Conservation (phyloP, 2,888 invertebrate genomes). For the Galeopsomyia nigrocyanea region DNA sequence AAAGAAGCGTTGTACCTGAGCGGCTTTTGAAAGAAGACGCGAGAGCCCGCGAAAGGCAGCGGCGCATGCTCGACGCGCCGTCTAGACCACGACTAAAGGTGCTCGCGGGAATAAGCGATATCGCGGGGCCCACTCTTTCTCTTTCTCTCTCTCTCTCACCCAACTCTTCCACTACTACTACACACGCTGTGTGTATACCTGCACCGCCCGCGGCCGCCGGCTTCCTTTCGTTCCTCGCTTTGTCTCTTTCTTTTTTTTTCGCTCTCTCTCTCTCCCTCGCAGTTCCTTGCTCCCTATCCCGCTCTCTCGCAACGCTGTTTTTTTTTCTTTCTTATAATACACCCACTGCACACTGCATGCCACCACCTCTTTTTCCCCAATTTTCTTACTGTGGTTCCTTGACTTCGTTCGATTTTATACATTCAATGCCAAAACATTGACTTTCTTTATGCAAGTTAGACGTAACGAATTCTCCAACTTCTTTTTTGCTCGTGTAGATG, state of each 20-base stretch:
- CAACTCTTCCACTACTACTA: constrained; percentile 31
- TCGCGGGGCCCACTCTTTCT: neutral
- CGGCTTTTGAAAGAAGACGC: neutral
- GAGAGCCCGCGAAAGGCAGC: constrained; percentile 11
- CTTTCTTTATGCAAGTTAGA: too few relatives aligned
- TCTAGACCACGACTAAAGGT: constrained; percentile 30
- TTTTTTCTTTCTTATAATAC: neutral
- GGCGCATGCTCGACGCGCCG: constrained; percentile 36
- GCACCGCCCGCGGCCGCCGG: neutral
- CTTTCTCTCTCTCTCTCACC: neutral
- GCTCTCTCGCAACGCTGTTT: neutral
- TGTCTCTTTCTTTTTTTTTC: constrained; percentile 3
- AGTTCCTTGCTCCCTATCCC: neutral
- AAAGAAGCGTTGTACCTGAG: too few relatives aligned
- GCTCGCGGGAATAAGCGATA: constrained; percentile 7
- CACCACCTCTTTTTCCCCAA: too few relatives aligned
- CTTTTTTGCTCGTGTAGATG: too few relatives aligned
- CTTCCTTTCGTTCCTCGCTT: neutral
- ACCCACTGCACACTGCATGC: neutral
- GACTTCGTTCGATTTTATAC: too few relatives aligned
- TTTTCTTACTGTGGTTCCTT: too few relatives aligned
- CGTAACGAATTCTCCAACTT: too few relatives aligned
- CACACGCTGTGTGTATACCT: too few relatives aligned
- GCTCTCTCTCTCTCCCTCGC: constrained; percentile 9
- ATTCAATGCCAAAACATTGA: too few relatives aligned